Percentiles rank a stretch among this genome's conserved stretches.
phyloP scores from a whole-genome alignment of 2,888 invertebrate genomes.

The Agriopis leucophaearia region DNA sequence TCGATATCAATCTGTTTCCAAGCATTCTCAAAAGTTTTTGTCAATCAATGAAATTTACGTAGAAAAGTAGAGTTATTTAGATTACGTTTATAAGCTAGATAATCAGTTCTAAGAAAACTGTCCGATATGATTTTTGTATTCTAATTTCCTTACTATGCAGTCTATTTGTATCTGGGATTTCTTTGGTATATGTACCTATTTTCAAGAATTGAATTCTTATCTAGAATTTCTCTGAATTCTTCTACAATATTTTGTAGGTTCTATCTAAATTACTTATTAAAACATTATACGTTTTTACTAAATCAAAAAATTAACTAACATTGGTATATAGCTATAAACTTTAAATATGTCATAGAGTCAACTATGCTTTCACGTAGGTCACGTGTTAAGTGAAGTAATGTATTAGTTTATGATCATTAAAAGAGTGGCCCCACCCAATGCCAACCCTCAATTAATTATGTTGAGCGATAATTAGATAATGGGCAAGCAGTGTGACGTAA shows the following conservation, averaged over 20 bases:
- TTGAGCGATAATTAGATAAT: slow-evolving; percentile 57
- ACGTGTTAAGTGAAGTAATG: background rate
- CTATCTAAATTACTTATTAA: background rate
- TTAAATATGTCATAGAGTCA: no score
- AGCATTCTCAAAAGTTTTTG: background rate
- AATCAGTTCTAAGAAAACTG: background rate
- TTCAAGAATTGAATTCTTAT: background rate
- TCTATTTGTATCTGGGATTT: background rate
- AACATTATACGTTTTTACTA: background rate
- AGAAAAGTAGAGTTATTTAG: slow-evolving; percentile 7
- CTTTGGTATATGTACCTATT: background rate
- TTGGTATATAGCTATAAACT: no score
- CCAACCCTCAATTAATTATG: slow-evolving; percentile 43
- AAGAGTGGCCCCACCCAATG: slow-evolving; percentile 23
- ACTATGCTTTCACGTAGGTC: background rate
- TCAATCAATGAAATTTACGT: slow-evolving; percentile 3
- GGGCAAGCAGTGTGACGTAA: slow-evolving; percentile 49
- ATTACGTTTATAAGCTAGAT: slow-evolving; percentile 7
- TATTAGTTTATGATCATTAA: slow-evolving; percentile 27
- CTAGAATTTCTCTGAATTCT: background rate
- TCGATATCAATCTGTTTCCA: background rate
- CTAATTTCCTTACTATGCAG: slow-evolving; percentile 2
- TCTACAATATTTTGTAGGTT: background rate
- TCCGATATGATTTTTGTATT: background rate
- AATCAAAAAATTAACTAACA: background rate